A percentile compares a stretch with the other conserved stretches of the same genome.
Conservation (phyloP, 2,888 invertebrate species). For the Hypsopygia costalis region DNA sequence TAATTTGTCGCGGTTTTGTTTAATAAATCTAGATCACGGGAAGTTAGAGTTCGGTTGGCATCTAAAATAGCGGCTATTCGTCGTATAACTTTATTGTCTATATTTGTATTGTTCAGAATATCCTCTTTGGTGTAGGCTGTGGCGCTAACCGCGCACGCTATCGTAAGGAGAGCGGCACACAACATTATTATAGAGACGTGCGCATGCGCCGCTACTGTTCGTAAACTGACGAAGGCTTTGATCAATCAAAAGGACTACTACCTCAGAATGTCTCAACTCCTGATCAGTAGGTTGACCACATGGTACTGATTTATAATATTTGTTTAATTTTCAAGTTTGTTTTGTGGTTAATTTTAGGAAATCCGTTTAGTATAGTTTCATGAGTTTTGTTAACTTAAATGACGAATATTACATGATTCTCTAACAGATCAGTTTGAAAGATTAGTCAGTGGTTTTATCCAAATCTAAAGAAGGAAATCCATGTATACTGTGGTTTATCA, state of each 20-base stretch:
- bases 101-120: slow-evolving; percentile 36
- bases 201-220: slow-evolving; percentile 56
- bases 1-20: slow-evolving; percentile 48
- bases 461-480: neutral
- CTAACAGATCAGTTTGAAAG: too few species aligned
- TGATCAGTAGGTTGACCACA: slow-evolving; percentile 9
- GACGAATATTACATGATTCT: too few species aligned
- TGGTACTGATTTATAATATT: neutral
- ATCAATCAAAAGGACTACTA: slow-evolving; percentile 14
- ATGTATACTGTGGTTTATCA: neutral
- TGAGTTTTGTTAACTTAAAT: too few species aligned
- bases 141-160: slow-evolving; percentile 50
- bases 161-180: slow-evolving; percentile 41
- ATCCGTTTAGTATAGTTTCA: neutral
- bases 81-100: slow-evolving; percentile 42
- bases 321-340: neutral
- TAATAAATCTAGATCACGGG: slow-evolving; percentile 37
- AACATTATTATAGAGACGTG: slow-evolving; percentile 54
- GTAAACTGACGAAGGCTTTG: slow-evolving; percentile 49
- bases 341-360: neutral
- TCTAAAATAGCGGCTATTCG: slow-evolving; percentile 40
- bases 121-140: slow-evolving; percentile 27
- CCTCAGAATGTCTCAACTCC: neutral
- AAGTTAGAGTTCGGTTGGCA: slow-evolving; percentile 42
- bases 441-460: slow-evolving; percentile 1